Base-by-base conservation (phyloP, 2,113 vertebrate genomes). In the Engystomops pustulosus region DNA sequence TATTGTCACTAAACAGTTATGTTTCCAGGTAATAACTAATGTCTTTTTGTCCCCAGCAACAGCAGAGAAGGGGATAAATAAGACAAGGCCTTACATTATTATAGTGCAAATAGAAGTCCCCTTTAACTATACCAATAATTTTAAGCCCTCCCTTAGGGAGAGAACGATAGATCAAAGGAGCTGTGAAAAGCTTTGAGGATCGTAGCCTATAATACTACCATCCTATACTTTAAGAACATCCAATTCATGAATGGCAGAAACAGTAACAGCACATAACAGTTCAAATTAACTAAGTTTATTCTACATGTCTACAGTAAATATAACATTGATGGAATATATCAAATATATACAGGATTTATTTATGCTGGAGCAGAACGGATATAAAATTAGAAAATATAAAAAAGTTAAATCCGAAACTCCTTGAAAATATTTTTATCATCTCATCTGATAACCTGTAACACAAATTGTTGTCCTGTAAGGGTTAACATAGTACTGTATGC, bases 401-500 rank as follows among this genome's bases (percentile, higher is more conserved):
- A 41, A 41, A 5, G 8, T 41, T 5, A 8, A 41, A 41, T 41
- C 38, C 4, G 38, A 41, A 41, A 8, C 38, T 8, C 38, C 8
- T 41, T 41, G 38, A 41, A 5, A 41, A 41, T 41, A 8, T 11
- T 45, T 45, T 12, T 12, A 45, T 45, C 1, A 11, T 45, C 44
- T 80, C 25, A 69, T 38, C 45, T 80, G 25, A 65, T 30, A 23
- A 38, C 69, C 14, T 53, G 15, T 70, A 36, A 68, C 30, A 51
- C 34, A 36, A 80, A 69, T 80, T 53, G 69, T 58, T 83, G 38
- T 83, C 12, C 45, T 74, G 8, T 41, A 41, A 86, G 88, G 94
- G 91, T 88, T 91, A 75, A 11, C 44, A 44, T 49, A 94, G 38
- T 5, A 41, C 4, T 41, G n/a, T n/a, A n/a, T 41, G 38, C 8